Conservation (phyloP, 1,140 invertebrate species). For the Cotesia chilonis region DNA sequence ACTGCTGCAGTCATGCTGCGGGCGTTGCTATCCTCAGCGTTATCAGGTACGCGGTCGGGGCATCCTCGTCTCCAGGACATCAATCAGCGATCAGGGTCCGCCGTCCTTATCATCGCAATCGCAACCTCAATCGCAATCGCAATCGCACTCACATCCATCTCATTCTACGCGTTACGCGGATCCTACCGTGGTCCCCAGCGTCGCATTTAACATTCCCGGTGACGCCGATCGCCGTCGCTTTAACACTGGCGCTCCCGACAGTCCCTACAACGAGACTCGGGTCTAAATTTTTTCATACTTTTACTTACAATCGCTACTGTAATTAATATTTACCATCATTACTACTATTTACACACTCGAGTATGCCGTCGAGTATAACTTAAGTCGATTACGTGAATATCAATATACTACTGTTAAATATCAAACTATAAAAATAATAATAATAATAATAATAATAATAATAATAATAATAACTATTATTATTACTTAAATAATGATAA, state of each 20-base stretch:
- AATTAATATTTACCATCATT: background rate
- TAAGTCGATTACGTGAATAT: background rate
- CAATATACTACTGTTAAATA: background rate
- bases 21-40: slow-evolving; percentile 85
- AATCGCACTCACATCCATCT: slow-evolving; percentile 54
- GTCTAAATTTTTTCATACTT: slow-evolving; percentile 47
- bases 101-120: slow-evolving; percentile 59
- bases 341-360: background rate
- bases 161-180: slow-evolving; percentile 37
- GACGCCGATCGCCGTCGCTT: slow-evolving; percentile 48
- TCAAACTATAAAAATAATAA: background rate
- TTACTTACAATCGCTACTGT: background rate
- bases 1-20: slow-evolving; percentile 84
- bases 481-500: no score
- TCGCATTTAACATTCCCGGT: slow-evolving; percentile 61
- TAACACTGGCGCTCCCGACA: slow-evolving; percentile 48
- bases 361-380: background rate
- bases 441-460: no score
- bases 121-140: no score
- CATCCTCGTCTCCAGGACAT: slow-evolving; percentile 62
- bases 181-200: slow-evolving; percentile 55
- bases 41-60: slow-evolving; percentile 80
- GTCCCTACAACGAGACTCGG: slow-evolving; percentile 62
- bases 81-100: slow-evolving; percentile 60
- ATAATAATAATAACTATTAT: no score